Evolutionary conservation across 1,140 invertebrate species (phyloP).

Genomic region (Venturia canescens): DNA sequence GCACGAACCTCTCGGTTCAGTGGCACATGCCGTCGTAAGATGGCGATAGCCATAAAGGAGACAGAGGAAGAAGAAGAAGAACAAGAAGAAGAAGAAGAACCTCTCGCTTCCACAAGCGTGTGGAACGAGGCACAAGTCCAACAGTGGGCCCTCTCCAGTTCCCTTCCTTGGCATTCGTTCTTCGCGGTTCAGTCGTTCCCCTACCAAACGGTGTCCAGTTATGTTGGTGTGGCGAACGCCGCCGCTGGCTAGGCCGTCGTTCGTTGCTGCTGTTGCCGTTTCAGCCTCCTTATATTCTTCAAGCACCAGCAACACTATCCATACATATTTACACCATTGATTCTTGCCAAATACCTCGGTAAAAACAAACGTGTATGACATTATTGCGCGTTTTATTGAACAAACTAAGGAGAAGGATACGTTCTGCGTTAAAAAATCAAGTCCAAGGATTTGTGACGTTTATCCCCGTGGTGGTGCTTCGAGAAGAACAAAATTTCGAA

Average conservation of each 20-base stretch:
- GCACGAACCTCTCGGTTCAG: slow-evolving; percentile 1
- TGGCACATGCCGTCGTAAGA: slow-evolving; percentile 3
- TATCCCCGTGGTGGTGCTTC: too few relatives aligned
- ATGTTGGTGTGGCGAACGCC: slow-evolving; percentile 73
- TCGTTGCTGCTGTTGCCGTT: slow-evolving; percentile 39
- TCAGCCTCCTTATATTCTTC: slow-evolving; percentile 9
- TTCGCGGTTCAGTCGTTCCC: slow-evolving; percentile 70
- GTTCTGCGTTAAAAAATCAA: not conserved
- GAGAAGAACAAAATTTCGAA: too few relatives aligned
- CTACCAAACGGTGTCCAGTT: slow-evolving; percentile 75
- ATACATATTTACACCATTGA: not conserved
- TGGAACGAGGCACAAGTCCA: slow-evolving; percentile 16
- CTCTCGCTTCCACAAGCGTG: not conserved
- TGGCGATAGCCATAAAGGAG: slow-evolving; percentile 1
- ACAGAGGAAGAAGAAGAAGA: not conserved
- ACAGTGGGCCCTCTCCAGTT: slow-evolving; percentile 53
- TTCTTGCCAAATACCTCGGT: not conserved
- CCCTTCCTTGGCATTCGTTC: slow-evolving; percentile 62
- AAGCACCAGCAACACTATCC: not conserved
- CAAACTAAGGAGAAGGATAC: not conserved
- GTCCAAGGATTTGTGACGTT: too few relatives aligned
- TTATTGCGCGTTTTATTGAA: not conserved
- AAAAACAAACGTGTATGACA: not conserved
- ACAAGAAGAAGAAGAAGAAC: not conserved
- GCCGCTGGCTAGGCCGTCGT: slow-evolving; percentile 62